Base-by-base conservation (phyloP, 2,113 vertebrate species). In the Forbesichthys agassizii region DNA sequence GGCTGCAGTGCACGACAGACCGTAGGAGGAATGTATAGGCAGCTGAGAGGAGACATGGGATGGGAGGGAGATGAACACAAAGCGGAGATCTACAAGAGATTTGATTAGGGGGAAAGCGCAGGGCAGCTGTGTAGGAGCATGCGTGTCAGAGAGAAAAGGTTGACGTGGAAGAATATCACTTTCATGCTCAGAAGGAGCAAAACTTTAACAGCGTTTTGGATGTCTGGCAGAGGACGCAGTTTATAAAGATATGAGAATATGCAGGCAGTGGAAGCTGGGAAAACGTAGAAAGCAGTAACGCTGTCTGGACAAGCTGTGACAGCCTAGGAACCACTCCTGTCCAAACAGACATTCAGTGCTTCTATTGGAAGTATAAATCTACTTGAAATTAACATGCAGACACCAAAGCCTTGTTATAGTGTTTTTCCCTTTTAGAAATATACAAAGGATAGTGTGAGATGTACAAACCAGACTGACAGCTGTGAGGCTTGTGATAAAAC, bases 301-400 rank as follows among this genome's bases (percentile, higher is more conserved):
- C 79, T 83, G 88, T 88, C 87, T 54, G 54, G 47, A n/a, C 85
- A 85, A 88, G 88, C 84, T 90, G 89, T 73, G 84, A 81, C 87
- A 71, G 65, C 55, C 71, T 74, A 73, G 79, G 61, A 79, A 87
- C 81, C 77, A 76, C 66, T 13, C 47, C 81, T 89, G 75, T 88
- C 68, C 83, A 87, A 89, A 87, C 74, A 60, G 73, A 78, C 73
- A 79, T 74, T 81, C 84, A 87, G 64, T 68, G 74, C 71, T 60
- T 69, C 71, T 65, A 82, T 81, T 60, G 77, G 82, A 36, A 57
- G 57, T 47, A 66, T 79, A 88, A 88, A 89, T 86, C 75, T 48
- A 78, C 68, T 73, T 64, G 78, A 80, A 67, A 63, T 73, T 67
- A 81, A 64, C 64, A 51, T 59, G 71, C 20, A 7, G 57, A 77